phyloP scores from a whole-genome alignment of 2,797 vertebrate genomes.

The Danio jaintianensis region DNA sequence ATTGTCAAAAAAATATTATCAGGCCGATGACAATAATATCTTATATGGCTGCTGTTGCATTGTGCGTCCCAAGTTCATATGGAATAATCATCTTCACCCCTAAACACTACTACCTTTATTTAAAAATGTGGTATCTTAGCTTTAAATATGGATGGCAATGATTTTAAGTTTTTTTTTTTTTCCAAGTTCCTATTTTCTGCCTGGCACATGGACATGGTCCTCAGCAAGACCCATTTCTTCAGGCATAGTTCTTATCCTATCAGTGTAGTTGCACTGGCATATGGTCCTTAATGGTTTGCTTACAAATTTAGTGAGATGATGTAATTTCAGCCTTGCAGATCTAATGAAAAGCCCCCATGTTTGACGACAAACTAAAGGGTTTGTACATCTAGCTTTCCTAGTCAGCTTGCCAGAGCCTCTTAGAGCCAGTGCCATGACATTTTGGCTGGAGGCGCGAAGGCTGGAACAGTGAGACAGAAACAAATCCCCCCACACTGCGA shows the following conservation, averaged over 20 bases:
- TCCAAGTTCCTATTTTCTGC: too few species aligned
- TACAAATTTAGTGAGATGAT: constrained; percentile 46
- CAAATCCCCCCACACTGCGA: constrained; percentile 29
- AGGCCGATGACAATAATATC: too few species aligned
- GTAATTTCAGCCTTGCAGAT: constrained; percentile 40
- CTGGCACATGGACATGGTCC: too few species aligned
- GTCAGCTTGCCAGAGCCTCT: constrained; percentile 53
- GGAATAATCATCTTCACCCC: too few species aligned
- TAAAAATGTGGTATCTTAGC: too few species aligned
- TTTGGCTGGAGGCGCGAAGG: constrained; percentile 51
- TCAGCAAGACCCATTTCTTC: too few species aligned
- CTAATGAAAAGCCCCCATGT: constrained; percentile 34
- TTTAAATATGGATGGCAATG: too few species aligned
- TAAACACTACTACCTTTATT: too few species aligned
- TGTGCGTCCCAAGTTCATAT: too few species aligned
- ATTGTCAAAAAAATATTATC: too few species aligned
- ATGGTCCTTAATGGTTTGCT: constrained; percentile 47
- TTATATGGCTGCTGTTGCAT: too few species aligned
- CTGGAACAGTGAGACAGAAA: constrained; percentile 51
- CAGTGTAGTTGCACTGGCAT: constrained; percentile 1
- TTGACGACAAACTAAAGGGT: constrained; percentile 52
- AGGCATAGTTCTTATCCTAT: background rate
- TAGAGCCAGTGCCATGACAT: constrained; percentile 58
- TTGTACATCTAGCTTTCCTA: constrained; percentile 41
- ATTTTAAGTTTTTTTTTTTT: too few species aligned